phyloP scores from a whole-genome alignment of 2,797 vertebrate genomes.

The Pyrocephalus nanus region DNA sequence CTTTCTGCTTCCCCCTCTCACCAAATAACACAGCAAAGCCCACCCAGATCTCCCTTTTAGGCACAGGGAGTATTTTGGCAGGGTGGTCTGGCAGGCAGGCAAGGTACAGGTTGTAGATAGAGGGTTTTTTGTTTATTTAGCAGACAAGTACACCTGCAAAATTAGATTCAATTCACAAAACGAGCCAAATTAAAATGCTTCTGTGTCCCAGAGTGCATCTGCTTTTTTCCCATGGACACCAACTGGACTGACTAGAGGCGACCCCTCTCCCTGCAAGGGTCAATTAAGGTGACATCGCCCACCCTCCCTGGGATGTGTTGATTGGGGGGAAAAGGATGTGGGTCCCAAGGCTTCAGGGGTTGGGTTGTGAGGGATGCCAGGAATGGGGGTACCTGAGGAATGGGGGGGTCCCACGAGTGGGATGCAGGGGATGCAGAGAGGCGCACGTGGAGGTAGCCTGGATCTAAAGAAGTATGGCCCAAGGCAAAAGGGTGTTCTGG shows the following conservation, averaged over 20 bases:
- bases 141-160: neutral
- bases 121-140: neutral
- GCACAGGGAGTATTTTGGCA: neutral
- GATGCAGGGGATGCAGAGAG: neutral
- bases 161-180: neutral
- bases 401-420: neutral
- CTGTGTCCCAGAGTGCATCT: neutral
- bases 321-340: accelerated
- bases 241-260: neutral
- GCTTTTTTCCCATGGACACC: neutral
- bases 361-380: neutral
- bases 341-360: neutral
- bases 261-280: neutral
- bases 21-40: neutral
- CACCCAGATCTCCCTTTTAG: neutral
- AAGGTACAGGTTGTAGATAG: neutral
- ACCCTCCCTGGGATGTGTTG: neutral
- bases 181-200: neutral
- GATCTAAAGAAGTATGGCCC: neutral
- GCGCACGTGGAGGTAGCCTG: too few species aligned
- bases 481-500: neutral
- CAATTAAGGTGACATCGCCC: neutral
- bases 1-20: neutral
- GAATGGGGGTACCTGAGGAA: too few species aligned
- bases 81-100: neutral